Conservation (phyloP, 2,888 invertebrate genomes). For the Itoplectis maculator region DNA sequence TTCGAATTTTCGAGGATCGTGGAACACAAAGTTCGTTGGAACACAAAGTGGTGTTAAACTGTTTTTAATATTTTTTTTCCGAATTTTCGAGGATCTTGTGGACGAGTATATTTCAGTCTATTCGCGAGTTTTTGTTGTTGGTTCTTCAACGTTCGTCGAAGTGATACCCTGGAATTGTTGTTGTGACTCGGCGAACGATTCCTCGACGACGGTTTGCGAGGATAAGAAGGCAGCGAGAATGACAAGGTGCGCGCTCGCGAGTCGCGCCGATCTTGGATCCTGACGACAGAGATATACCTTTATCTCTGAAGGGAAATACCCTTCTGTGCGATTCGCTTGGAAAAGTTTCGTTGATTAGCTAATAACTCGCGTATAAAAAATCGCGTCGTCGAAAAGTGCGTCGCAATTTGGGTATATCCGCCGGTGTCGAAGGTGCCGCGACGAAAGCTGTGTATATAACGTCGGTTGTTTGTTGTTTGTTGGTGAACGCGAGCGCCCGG, state of each 20-base stretch:
- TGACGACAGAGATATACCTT: conserved; percentile 27
- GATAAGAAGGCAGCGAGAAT: conserved; percentile 34
- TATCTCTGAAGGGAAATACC: background rate
- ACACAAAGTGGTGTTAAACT: too few species aligned
- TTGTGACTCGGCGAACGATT: background rate
- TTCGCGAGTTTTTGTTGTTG: background rate
- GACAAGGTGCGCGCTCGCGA: conserved; percentile 45
- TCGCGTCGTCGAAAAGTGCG: background rate
- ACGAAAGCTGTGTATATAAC: too few species aligned
- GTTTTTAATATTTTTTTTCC: too few species aligned
- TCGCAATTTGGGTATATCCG: too few species aligned
- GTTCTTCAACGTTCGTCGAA: background rate
- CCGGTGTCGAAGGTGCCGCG: background rate
- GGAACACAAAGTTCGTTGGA: too few species aligned
- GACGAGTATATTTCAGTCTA: too few species aligned
- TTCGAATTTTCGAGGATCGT: too few species aligned
- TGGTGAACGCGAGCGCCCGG: conserved; percentile 84
- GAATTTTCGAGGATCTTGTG: too few species aligned
- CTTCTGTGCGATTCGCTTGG: background rate
- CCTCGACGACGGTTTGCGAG: too few species aligned
- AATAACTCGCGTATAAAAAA: background rate
- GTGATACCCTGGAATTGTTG: conserved; percentile 6
- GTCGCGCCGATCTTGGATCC: conserved; percentile 26
- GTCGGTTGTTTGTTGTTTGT: conserved; percentile 2
- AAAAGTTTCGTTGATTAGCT: too few species aligned